Evolutionary conservation across 2,888 invertebrate genomes (phyloP).

Genomic region (Hydrotaea diabolus): DNA sequence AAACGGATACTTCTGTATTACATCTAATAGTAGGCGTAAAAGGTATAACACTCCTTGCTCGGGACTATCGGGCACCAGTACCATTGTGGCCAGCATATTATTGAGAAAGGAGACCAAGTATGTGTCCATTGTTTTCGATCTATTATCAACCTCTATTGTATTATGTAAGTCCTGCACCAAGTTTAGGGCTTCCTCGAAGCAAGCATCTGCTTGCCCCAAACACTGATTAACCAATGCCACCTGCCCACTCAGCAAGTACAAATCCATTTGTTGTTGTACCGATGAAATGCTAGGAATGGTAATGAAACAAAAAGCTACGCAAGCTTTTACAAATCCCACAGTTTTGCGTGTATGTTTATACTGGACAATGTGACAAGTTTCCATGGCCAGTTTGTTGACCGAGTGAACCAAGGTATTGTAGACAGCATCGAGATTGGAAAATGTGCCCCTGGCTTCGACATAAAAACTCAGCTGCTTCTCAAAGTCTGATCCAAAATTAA

Average conservation of each 20-base stretch:
- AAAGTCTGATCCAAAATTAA: conserved; percentile 92
- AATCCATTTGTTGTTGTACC: conserved; percentile 88
- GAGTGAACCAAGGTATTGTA: conserved; percentile 93
- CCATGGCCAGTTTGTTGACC: conserved; percentile 90
- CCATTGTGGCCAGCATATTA: conserved; percentile 90
- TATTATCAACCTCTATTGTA: conserved; percentile 87
- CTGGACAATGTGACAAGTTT: conserved; percentile 85
- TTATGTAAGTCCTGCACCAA: conserved; percentile 90
- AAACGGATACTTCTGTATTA: conserved; percentile 88
- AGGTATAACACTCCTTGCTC: conserved; percentile 93
- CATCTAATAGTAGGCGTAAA: conserved; percentile 89
- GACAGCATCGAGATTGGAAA: conserved; percentile 94
- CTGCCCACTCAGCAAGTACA: conserved; percentile 93
- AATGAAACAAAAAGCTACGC: conserved; percentile 97
- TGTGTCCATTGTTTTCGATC: conserved; percentile 87
- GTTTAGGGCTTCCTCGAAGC: conserved; percentile 93
- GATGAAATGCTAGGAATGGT: conserved; percentile 97
- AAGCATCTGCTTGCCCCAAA: conserved; percentile 96
- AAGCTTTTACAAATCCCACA: conserved; percentile 93
- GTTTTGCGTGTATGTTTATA: conserved; percentile 88
- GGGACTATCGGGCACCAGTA: conserved; percentile 94
- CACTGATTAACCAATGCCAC: conserved; percentile 94
- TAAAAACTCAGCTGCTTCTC: conserved; percentile 96
- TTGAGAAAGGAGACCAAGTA: conserved; percentile 87
- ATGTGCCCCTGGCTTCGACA: conserved; percentile 94